A percentile compares a stretch with the other conserved stretches of the same genome.
Evolutionary conservation across 2,797 vertebrate species (phyloP).

Genomic region (Helostoma temminkii): DNA sequence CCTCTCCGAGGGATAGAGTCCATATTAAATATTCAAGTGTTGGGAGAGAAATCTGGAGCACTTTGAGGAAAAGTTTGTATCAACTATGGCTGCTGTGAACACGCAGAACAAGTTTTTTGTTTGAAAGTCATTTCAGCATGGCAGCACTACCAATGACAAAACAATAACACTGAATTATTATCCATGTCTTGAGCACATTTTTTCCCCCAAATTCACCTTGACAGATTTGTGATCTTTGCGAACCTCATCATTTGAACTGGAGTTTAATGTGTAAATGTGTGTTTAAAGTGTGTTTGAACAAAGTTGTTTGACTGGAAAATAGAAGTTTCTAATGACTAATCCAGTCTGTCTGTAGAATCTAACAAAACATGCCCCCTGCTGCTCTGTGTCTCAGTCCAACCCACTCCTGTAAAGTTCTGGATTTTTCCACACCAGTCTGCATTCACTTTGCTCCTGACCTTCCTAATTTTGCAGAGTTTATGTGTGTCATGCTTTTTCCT

Average conservation of each 20-base stretch:
- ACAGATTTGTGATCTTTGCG: not conserved
- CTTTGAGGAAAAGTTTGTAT: not conserved
- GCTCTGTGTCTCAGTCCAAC: not conserved
- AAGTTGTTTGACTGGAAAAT: not conserved
- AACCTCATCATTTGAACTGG: not conserved
- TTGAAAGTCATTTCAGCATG: not conserved
- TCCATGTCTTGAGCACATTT: not conserved
- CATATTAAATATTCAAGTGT: constrained; percentile 36
- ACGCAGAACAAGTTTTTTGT: not conserved
- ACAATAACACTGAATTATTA: not conserved
- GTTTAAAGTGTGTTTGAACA: not conserved
- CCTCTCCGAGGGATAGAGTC: not conserved
- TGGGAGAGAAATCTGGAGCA: constrained; percentile 25
- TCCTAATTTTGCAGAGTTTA: not conserved
- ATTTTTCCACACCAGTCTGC: not conserved
- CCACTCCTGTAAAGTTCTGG: not conserved
- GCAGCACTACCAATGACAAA: not conserved
- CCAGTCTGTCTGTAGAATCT: not conserved
- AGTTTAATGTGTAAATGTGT: not conserved
- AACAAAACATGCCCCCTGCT: too few relatives aligned
- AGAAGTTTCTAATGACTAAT: not conserved
- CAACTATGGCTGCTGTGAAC: constrained; percentile 6
- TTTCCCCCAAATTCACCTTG: not conserved
- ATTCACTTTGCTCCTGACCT: constrained; percentile 8
- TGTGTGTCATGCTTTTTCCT: constrained; percentile 4